Evolutionary conservation across 2,888 invertebrate genomes (phyloP), one percentile per base, ranked within the genome.

Genomic region (Chloroclysta siterata): DNA sequence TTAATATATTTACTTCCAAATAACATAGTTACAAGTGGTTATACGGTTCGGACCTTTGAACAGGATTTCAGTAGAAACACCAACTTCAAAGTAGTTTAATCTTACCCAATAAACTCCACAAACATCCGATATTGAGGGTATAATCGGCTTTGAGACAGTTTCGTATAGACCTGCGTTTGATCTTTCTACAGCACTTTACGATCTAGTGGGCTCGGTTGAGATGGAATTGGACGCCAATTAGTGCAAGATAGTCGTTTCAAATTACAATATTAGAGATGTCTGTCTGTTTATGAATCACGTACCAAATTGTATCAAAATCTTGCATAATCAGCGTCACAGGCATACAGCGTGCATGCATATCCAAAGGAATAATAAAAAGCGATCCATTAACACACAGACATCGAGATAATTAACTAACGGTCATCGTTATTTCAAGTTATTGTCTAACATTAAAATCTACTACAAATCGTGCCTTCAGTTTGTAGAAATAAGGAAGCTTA

Each of bases 331-430:
- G 83, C 85, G 84, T 85, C 84, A 77, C 74, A 75, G 72, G 36
- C 11, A 11, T 75, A 44, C 15, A 15, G 11, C 46, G 75, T 76
- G 82, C 88, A 89, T 88, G 89, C 89, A 82, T 22, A 22, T 79
- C 73, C 72, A 80, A 82, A 76, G 72, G 64, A 52, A 66, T 73
- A 77, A 80, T 73, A 77, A 80, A 79, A 90, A 89, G 89, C 85
- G 76, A 80, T 87, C 90, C 88, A 89, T 90, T 84, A 89, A 89
- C 88, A 89, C 89, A 89, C 89, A 88, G 88, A 89, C 90, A 88
- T 83, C 81, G 76, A 83, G 72, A 74, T 75, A 76, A 78, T 65
- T 13, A 77, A 80, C 15, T 29, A 77, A 80, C 79, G 78, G 70
- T 78, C 72, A 77, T 79, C 78, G 80, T 81, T 77, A 70, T 75